A percentile compares a stretch with the other conserved stretches of the same genome.
Conservation (phyloP, 2,888 invertebrate species). For the Piscicola geometra region DNA sequence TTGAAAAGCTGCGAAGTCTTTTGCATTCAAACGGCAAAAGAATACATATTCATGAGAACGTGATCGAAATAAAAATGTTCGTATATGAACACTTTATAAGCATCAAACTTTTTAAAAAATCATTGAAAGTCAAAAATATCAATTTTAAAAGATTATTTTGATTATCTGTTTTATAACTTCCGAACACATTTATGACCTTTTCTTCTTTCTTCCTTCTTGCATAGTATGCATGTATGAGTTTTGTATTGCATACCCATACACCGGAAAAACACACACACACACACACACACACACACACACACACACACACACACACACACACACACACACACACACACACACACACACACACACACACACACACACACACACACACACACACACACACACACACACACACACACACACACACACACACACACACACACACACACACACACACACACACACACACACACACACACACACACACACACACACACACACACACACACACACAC, state of each 20-base stretch:
- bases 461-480: slow-evolving; percentile 19
- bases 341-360: slow-evolving; percentile 19
- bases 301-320: slow-evolving; percentile 17
- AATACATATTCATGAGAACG: too few species aligned
- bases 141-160: too few species aligned
- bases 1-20: too few species aligned
- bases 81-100: too few species aligned
- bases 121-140: too few species aligned
- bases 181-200: too few species aligned
- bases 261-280: not conserved
- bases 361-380: slow-evolving; percentile 19
- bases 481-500: slow-evolving; percentile 19
- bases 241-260: not conserved
- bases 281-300: slow-evolving; percentile 19
- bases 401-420: slow-evolving; percentile 19
- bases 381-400: slow-evolving; percentile 19
- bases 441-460: slow-evolving; percentile 19
- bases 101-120: too few species aligned
- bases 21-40: too few species aligned
- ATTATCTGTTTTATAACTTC: too few species aligned
- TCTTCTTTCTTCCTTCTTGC: too few species aligned
- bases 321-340: slow-evolving; percentile 19
- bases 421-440: slow-evolving; percentile 19
- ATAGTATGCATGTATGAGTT: too few species aligned
- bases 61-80: too few species aligned